Evolutionary conservation across 1,140 invertebrate species (phyloP), one percentile per base, ranked within the genome.

Genomic region (Ceratoteleas bidentatus): DNA sequence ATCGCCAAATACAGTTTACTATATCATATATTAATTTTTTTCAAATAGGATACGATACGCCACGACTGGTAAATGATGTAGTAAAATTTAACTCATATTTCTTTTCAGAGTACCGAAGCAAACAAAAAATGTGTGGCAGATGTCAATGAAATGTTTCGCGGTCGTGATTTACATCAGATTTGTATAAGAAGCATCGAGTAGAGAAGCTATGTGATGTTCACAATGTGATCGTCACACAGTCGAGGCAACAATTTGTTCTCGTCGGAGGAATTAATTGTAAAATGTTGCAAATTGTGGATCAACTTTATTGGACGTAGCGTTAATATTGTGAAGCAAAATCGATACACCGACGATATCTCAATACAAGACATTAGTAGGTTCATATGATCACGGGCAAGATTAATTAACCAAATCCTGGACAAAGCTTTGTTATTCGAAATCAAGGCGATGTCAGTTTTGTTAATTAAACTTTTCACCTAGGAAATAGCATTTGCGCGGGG

Each of bases 401-500:
- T 81, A 75, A 81, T 75, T 70, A 75, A 75, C 52, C 62, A 65
- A 65, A 43, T 81, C 38, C 64, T 69, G 64, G 75, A 81, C 52
- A 75, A 81, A 75, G 70, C 65, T 65, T 70, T 75, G 53, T 74
- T 70, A 70, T 75, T 70, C 40, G 64, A 75, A 70, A 75, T 70
- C 60, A 80, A 69, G 69, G 57, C 33, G 50, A 47, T 74, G 74
- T 80, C 69, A 64, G 69, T 74, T 80, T 62, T 74, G 77, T 69
- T 64, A 74, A 69, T 80, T 73, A 79, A 68, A 74, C 77, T 69
- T 74, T 74, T 73, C 68, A 79, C 69, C 56, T 79, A 68, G 61
- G 62, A 68, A 79, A 66, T 72, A 45, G 11, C 52, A 70, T 66
- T 66, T 32, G 53, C 24, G 24, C 53, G 47, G 32, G 14, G 43